Percentiles rank a stretch among this genome's conserved stretches.
Conservation (phyloP, 1,140 invertebrate genomes). For the Drosophila takahashii region DNA sequence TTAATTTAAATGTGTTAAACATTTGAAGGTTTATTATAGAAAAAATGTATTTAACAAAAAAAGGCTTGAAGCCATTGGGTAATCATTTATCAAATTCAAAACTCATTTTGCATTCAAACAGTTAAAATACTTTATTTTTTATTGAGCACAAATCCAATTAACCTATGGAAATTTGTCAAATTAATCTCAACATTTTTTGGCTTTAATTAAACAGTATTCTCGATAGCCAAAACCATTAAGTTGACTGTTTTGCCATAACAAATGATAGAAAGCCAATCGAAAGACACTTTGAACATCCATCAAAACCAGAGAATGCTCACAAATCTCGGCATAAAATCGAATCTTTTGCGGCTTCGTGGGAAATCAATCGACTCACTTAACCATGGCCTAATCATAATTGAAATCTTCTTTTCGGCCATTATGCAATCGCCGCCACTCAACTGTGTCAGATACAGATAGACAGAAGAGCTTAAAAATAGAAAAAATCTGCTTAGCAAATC, state of each 20-base stretch:
- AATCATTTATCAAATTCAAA: background rate
- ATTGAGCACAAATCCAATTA: background rate
- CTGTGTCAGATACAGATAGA: slow-evolving; percentile 35
- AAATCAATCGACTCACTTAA: slow-evolving; percentile 49
- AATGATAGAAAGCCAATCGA: slow-evolving; percentile 36
- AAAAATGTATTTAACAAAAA: too few relatives aligned
- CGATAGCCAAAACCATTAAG: slow-evolving; percentile 1
- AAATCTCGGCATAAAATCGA: slow-evolving; percentile 32
- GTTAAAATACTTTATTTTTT: background rate
- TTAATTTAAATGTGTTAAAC: background rate
- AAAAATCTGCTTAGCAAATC: slow-evolving; percentile 11
- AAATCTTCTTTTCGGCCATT: slow-evolving; percentile 47
- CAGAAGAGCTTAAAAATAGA: slow-evolving; percentile 24
- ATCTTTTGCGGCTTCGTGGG: slow-evolving; percentile 33
- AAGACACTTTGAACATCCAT: slow-evolving; percentile 40
- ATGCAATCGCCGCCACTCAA: slow-evolving; percentile 42
- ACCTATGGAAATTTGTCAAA: background rate
- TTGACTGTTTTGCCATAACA: slow-evolving; percentile 9
- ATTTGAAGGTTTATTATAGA: too few relatives aligned
- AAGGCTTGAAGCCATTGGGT: too few relatives aligned
- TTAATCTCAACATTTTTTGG: background rate
- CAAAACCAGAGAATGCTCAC: slow-evolving; percentile 17
- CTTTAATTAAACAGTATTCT: slow-evolving; percentile 8
- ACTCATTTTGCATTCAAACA: background rate
- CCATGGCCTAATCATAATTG: slow-evolving; percentile 52